phyloP scores from a whole-genome alignment of 2,888 invertebrate species.

The Agrotis puta region DNA sequence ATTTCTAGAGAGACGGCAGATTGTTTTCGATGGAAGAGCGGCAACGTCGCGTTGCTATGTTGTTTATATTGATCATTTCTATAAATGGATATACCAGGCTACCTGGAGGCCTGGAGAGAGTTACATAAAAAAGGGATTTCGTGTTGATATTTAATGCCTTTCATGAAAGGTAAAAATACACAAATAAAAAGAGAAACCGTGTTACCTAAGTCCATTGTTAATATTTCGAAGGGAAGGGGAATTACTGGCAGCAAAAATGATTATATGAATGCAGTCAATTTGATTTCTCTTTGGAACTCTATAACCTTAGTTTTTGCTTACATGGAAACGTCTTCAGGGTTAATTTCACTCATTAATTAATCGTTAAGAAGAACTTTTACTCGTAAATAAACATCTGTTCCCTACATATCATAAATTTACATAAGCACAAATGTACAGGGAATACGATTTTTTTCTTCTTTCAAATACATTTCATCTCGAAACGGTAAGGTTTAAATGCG shows the following conservation, averaged over 20 bases:
- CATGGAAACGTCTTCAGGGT: too few species aligned
- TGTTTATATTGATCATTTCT: slow-evolving; percentile 82
- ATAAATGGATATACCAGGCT: slow-evolving; percentile 73
- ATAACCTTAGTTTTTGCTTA: too few species aligned
- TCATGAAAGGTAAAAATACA: not conserved
- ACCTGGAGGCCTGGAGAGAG: slow-evolving; percentile 67
- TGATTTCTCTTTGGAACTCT: too few species aligned
- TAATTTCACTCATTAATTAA: too few species aligned
- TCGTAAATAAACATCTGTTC: too few species aligned
- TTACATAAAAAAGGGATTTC: slow-evolving; percentile 45
- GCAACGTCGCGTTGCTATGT: slow-evolving; percentile 76
- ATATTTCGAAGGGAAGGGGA: not conserved
- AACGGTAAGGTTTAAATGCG: too few species aligned
- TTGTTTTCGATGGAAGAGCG: slow-evolving; percentile 78
- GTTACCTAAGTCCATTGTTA: slow-evolving; percentile 45
- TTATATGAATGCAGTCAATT: not conserved
- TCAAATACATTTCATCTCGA: too few species aligned
- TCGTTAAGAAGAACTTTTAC: too few species aligned
- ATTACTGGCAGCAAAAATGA: not conserved
- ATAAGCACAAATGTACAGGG: too few species aligned
- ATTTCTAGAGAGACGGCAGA: slow-evolving; percentile 54
- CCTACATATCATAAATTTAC: too few species aligned
- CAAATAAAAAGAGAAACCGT: slow-evolving; percentile 21
- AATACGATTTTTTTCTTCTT: too few species aligned
- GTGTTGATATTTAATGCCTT: slow-evolving; percentile 28